These are phyloP conservation scores for Eupithecia subumbrata DNA, from an alignment of 2,888 invertebrate species.

Conservation along the genomic window DNA sequence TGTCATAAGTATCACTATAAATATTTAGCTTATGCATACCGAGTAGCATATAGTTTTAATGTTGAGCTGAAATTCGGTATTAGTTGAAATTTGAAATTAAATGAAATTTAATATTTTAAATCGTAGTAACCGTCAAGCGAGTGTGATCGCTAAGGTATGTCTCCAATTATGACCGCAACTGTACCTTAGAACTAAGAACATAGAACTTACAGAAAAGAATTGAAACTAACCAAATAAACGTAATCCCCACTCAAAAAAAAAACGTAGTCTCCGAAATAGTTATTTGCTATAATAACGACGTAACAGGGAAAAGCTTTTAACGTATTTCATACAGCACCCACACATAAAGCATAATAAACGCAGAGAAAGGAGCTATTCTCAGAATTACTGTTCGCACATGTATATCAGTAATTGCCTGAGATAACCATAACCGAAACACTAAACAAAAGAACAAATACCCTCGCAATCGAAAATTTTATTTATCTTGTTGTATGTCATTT, in stretches of 20 bases:
- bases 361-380: background rate
- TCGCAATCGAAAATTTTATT: background rate
- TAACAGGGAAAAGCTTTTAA: constrained; percentile 25
- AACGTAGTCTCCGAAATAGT: background rate
- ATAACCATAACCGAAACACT: background rate
- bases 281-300: constrained; percentile 14
- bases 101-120: too few species aligned
- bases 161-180: too few species aligned
- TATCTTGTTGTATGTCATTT: background rate
- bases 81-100: too few species aligned
- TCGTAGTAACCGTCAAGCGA: too few species aligned
- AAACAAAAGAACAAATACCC: too few species aligned
- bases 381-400: background rate
- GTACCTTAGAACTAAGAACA: too few species aligned
- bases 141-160: too few species aligned
- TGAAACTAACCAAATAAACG: background rate
- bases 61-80: too few species aligned
- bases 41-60: too few species aligned
- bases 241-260: background rate
- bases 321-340: background rate
- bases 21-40: too few species aligned
- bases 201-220: too few species aligned
- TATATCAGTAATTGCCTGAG: background rate
- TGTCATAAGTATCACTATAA: too few species aligned
- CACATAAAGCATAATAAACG: background rate